Evolutionary conservation across 2,113 vertebrate species (phyloP).

Genomic region (Albula glossodonta): DNA sequence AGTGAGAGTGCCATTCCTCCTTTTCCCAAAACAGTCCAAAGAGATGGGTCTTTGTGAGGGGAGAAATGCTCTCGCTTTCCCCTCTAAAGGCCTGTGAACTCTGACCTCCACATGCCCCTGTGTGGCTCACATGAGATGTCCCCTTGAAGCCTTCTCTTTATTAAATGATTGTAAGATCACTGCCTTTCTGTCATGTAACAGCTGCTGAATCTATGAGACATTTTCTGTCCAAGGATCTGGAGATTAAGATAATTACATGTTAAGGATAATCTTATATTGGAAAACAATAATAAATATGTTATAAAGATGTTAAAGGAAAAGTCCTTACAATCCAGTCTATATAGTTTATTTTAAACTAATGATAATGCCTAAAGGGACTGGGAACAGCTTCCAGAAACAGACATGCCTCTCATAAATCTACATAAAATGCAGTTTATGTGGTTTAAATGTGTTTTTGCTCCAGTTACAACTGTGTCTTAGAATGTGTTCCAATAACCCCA

Average conservation of each 20-base stretch:
- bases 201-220: conserved; percentile 52
- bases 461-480: neutral
- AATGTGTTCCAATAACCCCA: conserved; percentile 17
- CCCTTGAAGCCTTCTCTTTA: neutral
- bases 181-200: conserved; percentile 12
- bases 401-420: neutral
- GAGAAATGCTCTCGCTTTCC: neutral
- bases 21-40: neutral
- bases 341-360: neutral
- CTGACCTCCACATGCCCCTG: neutral
- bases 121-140: neutral
- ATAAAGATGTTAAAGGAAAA: neutral
- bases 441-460: neutral
- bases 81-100: neutral
- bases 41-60: neutral
- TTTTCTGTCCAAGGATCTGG: conserved; percentile 37
- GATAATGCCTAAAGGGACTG: neutral
- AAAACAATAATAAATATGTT: conserved; percentile 12
- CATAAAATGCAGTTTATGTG: neutral
- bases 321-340: neutral
- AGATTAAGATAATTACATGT: conserved; percentile 52
- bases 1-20: neutral
- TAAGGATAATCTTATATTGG: conserved; percentile 29
- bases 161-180: conserved; percentile 9
- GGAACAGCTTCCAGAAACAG: neutral